Conservation (phyloP, 23 tunicate genomes). For the Halocynthia aurantium region DNA sequence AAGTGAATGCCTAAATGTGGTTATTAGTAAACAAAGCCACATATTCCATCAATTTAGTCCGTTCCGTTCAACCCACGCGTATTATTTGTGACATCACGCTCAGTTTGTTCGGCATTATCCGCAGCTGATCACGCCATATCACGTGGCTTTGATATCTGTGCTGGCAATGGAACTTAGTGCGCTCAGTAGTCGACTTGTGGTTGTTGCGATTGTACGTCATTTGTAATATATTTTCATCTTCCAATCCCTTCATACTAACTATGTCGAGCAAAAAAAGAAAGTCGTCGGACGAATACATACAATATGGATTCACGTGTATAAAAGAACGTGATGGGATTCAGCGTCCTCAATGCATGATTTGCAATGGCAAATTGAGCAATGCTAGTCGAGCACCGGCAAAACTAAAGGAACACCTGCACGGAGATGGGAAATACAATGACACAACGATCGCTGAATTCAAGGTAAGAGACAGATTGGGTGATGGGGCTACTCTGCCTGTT, state of each 20-base stretch:
- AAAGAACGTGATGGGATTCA: slow-evolving; percentile 27
- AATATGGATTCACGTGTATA: slow-evolving; percentile 26
- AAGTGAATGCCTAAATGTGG: no score
- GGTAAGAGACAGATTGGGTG: slow-evolving; percentile 25
- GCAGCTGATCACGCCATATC: no score
- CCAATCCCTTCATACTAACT: slow-evolving; percentile 25
- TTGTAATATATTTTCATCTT: no score
- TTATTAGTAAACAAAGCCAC: no score
- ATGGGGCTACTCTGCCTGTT: slow-evolving; percentile 21
- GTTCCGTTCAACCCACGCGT: no score
- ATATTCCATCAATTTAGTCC: no score
- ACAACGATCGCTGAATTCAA: slow-evolving; percentile 35
- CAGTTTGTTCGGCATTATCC: no score
- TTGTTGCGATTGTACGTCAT: no score
- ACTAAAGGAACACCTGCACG: slow-evolving; percentile 20
- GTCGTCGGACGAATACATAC: slow-evolving; percentile 22
- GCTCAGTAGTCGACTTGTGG: no score
- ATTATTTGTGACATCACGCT: no score
- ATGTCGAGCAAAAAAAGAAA: slow-evolving; percentile 25
- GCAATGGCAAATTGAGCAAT: not conserved
- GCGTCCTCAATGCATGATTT: slow-evolving; percentile 14
- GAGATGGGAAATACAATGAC: slow-evolving; percentile 23
- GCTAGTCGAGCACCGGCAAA: not conserved
- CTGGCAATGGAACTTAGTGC: no score
- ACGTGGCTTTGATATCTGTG: no score